Base-by-base conservation (phyloP, 2,797 vertebrate genomes). In the Cephalopachus bancanus region DNA sequence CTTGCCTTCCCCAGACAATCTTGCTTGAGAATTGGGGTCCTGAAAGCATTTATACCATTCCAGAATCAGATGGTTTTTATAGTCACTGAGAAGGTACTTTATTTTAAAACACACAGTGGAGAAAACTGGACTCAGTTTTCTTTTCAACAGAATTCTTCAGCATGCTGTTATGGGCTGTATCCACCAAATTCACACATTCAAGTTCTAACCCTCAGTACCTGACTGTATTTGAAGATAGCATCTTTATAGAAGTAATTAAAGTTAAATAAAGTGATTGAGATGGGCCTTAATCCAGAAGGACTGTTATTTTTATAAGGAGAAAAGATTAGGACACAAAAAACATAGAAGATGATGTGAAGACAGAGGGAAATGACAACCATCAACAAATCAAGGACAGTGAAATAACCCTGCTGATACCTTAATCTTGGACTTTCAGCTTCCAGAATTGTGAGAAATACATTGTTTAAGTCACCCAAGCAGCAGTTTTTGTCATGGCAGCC, bases 351-450 rank as follows among this genome's bases (percentile, higher is more conserved):
- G 8, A 30, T 0, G 17, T 33, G 57, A 79, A 44, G 28, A 62
- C 16, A 33, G 5, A 10, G 11, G 49, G 7, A 65, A 17, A 75
- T 57, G 3, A 64, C 0, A 19, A 1, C 11, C 24, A n/a, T 2
- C 1, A 5, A 10, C 5, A 64, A 88, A 67, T 28, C 24, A 65
- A 28, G 57, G 14, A 71, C 37, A 28, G 11, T 20, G 10, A 44
- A 57, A 51, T 1, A 24, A 15, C n/a, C 22, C 9, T 20, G 10
- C 7, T 60, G 0, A 11, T 4, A 69, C 44, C 10, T 75, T 30
- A 30, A 44, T 33, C 55, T 93, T 37, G 55, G 9, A 24, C 17
- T 37, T 33, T 69, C 4, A 8, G 17, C 6, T 78, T 44, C 51
- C 10, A 69, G 33, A 76, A 16, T 1, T 16, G 14, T 53, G 53